These are phyloP conservation scores for Falcaria lacertinaria DNA, from an alignment of 2,888 invertebrate species.

Conservation along the genomic window DNA sequence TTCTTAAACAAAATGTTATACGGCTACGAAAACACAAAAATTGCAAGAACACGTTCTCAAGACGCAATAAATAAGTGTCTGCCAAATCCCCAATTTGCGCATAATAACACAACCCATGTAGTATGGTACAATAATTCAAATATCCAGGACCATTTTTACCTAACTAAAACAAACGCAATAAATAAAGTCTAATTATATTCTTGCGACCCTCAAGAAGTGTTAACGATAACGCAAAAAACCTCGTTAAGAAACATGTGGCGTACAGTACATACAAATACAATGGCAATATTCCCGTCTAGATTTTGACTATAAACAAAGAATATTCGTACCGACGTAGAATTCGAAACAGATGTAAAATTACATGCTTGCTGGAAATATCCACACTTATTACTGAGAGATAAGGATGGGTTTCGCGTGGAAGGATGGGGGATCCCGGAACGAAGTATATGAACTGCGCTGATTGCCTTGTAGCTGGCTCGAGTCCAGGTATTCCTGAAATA, in stretches of 20 bases:
- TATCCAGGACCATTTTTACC: too few species aligned
- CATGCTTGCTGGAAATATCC: constrained; percentile 10
- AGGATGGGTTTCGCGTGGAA: constrained; percentile 26
- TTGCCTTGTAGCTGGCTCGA: constrained; percentile 51
- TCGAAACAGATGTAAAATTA: constrained; percentile 25
- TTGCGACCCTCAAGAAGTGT: constrained; percentile 3
- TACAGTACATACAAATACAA: constrained; percentile 12
- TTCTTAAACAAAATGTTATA: too few species aligned
- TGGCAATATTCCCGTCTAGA: constrained; percentile 36
- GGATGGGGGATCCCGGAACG: constrained; percentile 50
- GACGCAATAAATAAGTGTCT: too few species aligned
- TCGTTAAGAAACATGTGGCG: constrained; percentile 17
- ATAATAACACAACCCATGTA: too few species aligned
- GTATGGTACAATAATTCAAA: too few species aligned
- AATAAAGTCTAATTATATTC: background rate
- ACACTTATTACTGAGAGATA: constrained; percentile 19
- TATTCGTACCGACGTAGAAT: constrained; percentile 25
- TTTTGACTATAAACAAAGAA: constrained; percentile 48
- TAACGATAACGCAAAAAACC: constrained; percentile 18
- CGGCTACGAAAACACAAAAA: too few species aligned
- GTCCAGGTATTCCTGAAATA: constrained; percentile 75
- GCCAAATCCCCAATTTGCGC: too few species aligned
- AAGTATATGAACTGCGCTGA: constrained; percentile 56
- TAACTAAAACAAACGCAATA: background rate
- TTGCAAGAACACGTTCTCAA: too few species aligned